These are phyloP conservation scores for Orthonyx spaldingii DNA, from an alignment of 2,113 vertebrate species.

Conservation along the genomic window DNA sequence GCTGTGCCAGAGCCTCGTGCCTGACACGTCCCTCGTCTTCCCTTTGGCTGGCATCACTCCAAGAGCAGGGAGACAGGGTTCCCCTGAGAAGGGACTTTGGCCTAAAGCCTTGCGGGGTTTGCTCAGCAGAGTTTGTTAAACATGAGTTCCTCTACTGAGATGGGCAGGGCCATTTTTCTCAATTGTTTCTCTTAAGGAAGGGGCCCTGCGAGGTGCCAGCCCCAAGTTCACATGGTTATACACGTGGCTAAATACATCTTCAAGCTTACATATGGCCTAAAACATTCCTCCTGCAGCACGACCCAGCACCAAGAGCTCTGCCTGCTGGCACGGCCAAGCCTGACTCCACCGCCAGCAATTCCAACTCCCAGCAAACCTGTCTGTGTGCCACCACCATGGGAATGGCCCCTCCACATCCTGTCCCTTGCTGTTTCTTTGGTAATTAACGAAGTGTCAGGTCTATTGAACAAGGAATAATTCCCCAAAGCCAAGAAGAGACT, in stretches of 20 bases:
- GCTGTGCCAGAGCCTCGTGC: not conserved
- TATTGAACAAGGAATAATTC: not conserved
- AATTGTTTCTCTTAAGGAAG: not conserved
- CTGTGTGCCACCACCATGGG: not conserved
- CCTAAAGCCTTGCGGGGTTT: not conserved
- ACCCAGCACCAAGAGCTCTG: not conserved
- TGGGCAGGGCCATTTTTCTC: not conserved
- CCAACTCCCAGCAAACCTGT: not conserved
- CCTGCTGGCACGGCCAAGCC: not conserved
- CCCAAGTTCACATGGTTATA: not conserved
- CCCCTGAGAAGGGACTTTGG: not conserved
- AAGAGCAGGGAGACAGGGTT: not conserved
- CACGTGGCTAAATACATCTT: not conserved
- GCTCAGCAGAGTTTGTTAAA: not conserved
- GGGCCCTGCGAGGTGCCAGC: not conserved
- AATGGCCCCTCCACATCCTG: not conserved
- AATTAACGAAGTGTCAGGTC: not conserved
- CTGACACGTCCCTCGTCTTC: not conserved
- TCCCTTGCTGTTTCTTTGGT: not conserved
- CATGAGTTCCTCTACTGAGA: not conserved
- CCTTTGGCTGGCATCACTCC: fast-evolving
- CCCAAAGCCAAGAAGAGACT: not conserved
- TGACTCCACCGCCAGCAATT: fast-evolving
- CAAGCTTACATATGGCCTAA: fast-evolving
- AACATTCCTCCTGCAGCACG: not conserved